Percentiles rank a stretch among this genome's conserved stretches.
Evolutionary conservation across 2,797 vertebrate species (phyloP).

Genomic region (Acanthurus leucopareius): DNA sequence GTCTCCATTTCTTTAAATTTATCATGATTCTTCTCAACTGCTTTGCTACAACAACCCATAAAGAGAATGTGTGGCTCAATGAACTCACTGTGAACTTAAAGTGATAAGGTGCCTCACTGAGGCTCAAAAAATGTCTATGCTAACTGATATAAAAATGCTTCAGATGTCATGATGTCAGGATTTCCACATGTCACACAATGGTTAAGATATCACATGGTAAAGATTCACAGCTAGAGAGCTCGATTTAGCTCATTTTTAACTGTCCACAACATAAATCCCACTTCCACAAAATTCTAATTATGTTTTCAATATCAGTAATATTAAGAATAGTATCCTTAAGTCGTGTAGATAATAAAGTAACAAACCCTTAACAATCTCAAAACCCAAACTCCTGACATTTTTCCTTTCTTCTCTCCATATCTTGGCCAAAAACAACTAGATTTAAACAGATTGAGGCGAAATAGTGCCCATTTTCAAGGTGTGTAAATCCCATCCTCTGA

Average conservation of each 20-base stretch:
- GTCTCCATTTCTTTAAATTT: not conserved
- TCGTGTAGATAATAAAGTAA: no score
- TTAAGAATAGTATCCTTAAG: no score
- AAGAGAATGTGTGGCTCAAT: not conserved
- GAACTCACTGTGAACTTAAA: not conserved
- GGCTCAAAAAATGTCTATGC: not conserved
- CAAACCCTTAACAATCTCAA: not conserved
- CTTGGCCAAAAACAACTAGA: not conserved
- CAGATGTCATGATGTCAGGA: not conserved
- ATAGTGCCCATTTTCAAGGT: not conserved
- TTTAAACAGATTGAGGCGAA: not conserved
- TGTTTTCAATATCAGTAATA: not conserved
- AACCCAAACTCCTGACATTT: slow-evolving; percentile 1
- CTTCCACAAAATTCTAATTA: not conserved
- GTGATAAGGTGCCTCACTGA: not conserved
- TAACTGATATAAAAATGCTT: slow-evolving; percentile 6
- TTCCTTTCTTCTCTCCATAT: not conserved
- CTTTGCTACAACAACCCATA: not conserved
- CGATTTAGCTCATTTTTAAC: not conserved
- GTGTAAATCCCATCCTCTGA: not conserved
- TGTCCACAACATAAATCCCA: not conserved
- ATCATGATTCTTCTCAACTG: not conserved
- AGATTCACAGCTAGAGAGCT: not conserved
- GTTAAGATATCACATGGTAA: not conserved
- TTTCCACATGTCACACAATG: not conserved